Base-by-base conservation (phyloP, 2,888 invertebrate genomes). In the Calliphora vomitoria region DNA sequence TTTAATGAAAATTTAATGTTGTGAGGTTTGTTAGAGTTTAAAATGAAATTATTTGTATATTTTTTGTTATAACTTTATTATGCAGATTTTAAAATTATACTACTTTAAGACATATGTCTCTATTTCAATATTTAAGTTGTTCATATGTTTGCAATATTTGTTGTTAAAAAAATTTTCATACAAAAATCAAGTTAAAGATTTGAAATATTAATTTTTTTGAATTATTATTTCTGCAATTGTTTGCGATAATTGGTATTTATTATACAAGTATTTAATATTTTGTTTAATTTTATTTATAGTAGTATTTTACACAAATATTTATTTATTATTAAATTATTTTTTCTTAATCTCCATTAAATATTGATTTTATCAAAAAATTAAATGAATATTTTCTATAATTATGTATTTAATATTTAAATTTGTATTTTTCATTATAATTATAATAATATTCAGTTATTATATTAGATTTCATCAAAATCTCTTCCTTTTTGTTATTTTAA, bases 341-440 rank as follows among this genome's bases (percentile, higher is more conserved):
- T 66, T 25, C 58, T 68, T 84, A 78, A 50, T 38, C 44, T 66
- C n/a, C 18, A 13, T 58, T 41, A n/a, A 68, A 66, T 66, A 79
- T 72, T 74, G 80, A 80, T 85, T 80, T 85, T 80, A 81, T 81
- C 53, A 71, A 76, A 78, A 78, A 53, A 58, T 68, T 20, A 66
- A 82, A 62, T 55, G 64, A 79, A 79, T 86, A 79, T 71, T 82
- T 71, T 81, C 72, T 71, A 31, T 81, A 82, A 47, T 69, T 60
- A 71, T 79, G 18, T 60, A 44, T 50, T 72, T 35, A 53, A 38
- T 38, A 18, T n/a, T 41, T 41, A 25, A 38, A 53, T 38, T 25
- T 66, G 15, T 8, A 5, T 69, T 69, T n/a, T n/a, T n/a, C n/a
- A n/a, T n/a, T 69, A n/a, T 62, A 66, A 64, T 60, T 25, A 4